Evolutionary conservation across 2,888 invertebrate genomes (phyloP), one percentile per base, ranked within the genome.

Genomic region (Galeopsomyia nigrocyanea): DNA sequence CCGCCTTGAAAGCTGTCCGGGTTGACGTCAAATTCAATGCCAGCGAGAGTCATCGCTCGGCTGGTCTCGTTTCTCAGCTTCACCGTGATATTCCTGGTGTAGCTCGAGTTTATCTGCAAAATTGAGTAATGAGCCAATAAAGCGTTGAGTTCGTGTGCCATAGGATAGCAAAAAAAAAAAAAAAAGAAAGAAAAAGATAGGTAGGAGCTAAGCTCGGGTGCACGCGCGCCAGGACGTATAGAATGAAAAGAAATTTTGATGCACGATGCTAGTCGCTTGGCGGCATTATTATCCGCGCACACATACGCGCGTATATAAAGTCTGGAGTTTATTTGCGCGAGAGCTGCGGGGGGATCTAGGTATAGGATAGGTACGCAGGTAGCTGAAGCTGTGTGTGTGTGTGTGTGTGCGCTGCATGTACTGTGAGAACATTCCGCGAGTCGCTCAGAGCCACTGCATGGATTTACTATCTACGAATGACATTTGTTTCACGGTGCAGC

Each of bases 1-100:
- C 92, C 91, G 50, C 90, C 89, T 84, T 90, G 89, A 83, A 92
- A 92, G 71, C 90, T 90, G 80, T 90, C 90, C 77, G 88, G 88
- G 75, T 88, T 89, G 79, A 92, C 90, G 79, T 91, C 91, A 78
- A 91, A 88, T 77, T 91, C 89, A 80, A 92, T 87, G 88, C 91
- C 89, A 87, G 91, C 86, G 21, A 84, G 78, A 14, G 82, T 83
- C 73, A 81, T 79, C 63, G 79, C 72, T 31, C 77, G 77, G 80
- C 81, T n/a, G n/a, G n/a, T 84, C 76, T 81, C 83, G 62, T 71
- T 39, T 77, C 46, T 65, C 71, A 51, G 70, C 58, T 65, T 57
- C 56, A 67, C 66, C 65, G 77, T 78, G 22, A 80, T 76, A 53
- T 79, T 80, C 51, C 76, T 78, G 9, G 80, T 64, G 70, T 74